Percentiles rank a stretch among this genome's conserved stretches.
Evolutionary conservation across 2,888 invertebrate genomes (phyloP).

Genomic region (Eretmocerus hayati): DNA sequence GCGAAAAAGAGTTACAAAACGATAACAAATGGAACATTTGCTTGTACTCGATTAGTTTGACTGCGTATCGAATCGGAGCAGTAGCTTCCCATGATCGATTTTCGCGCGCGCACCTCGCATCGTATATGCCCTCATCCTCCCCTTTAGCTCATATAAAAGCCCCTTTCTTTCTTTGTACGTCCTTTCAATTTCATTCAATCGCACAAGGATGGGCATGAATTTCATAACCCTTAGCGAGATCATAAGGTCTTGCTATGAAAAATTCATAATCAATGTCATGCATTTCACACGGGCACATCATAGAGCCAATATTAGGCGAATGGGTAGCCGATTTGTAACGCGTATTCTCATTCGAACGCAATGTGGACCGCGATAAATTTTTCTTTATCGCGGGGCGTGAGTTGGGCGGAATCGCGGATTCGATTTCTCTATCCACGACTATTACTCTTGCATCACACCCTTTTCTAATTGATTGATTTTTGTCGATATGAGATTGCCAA

Average conservation of each 20-base stretch:
- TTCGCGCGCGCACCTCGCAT: too few relatives aligned
- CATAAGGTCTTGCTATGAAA: constrained; percentile 15
- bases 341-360: background rate
- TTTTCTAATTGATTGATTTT: constrained; percentile 21
- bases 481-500: too few relatives aligned
- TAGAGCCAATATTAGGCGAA: too few relatives aligned
- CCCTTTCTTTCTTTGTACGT: background rate
- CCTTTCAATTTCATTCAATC: background rate
- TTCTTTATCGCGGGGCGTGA: constrained; percentile 16
- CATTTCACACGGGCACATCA: constrained; percentile 3
- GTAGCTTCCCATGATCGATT: too few relatives aligned
- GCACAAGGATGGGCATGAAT: constrained; percentile 21
- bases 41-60: too few relatives aligned
- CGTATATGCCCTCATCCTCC: too few relatives aligned
- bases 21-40: too few relatives aligned
- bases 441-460: too few relatives aligned
- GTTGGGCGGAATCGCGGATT: constrained; percentile 17
- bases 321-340: background rate
- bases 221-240: constrained; percentile 4
- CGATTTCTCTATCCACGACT: constrained; percentile 1
- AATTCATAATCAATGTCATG: constrained; percentile 24
- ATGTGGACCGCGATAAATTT: constrained; percentile 19
- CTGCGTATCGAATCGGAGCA: too few relatives aligned
- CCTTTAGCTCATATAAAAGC: too few relatives aligned
- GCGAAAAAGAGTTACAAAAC: too few relatives aligned